Conservation (phyloP, 2,888 invertebrate genomes). For the Salticus scenicus region DNA sequence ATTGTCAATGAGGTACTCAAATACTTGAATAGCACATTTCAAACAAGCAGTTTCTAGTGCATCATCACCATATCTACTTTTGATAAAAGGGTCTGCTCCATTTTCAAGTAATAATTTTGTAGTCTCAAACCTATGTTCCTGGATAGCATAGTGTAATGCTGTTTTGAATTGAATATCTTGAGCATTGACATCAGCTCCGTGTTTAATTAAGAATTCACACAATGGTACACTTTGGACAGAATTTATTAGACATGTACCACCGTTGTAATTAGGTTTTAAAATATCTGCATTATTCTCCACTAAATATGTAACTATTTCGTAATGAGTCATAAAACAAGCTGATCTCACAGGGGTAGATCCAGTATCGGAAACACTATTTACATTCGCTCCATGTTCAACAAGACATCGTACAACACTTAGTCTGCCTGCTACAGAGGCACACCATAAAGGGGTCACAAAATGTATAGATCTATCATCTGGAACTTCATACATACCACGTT, state of each 20-base stretch:
- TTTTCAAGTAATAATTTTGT: slow-evolving; percentile 86
- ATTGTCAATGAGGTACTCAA: slow-evolving; percentile 81
- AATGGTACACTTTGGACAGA: slow-evolving; percentile 90
- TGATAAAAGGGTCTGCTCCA: slow-evolving; percentile 86
- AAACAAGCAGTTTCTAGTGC: slow-evolving; percentile 90
- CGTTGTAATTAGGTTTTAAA: slow-evolving; percentile 89
- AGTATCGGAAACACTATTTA: slow-evolving; percentile 91
- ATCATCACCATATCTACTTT: slow-evolving; percentile 89
- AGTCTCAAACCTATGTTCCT: slow-evolving; percentile 83
- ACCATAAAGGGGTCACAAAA: slow-evolving; percentile 92
- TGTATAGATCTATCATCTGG: slow-evolving; percentile 87
- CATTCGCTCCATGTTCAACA: slow-evolving; percentile 85
- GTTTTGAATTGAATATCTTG: slow-evolving; percentile 92
- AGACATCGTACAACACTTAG: slow-evolving; percentile 85
- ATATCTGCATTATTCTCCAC: slow-evolving; percentile 75
- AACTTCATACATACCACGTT: slow-evolving; percentile 87
- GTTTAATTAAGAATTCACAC: slow-evolving; percentile 85
- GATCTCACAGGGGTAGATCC: slow-evolving; percentile 90
- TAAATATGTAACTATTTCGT: slow-evolving; percentile 81
- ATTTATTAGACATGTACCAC: slow-evolving; percentile 94
- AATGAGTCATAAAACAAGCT: slow-evolving; percentile 93
- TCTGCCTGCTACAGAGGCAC: slow-evolving; percentile 90
- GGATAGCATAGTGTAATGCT: slow-evolving; percentile 93
- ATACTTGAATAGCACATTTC: slow-evolving; percentile 79
- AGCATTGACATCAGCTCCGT: slow-evolving; percentile 90